Percentiles rank a stretch among this genome's conserved stretches.
These are phyloP conservation scores for Dendrocincla tyrannina DNA, from an alignment of 2,797 vertebrate genomes.

Conservation along the genomic window DNA sequence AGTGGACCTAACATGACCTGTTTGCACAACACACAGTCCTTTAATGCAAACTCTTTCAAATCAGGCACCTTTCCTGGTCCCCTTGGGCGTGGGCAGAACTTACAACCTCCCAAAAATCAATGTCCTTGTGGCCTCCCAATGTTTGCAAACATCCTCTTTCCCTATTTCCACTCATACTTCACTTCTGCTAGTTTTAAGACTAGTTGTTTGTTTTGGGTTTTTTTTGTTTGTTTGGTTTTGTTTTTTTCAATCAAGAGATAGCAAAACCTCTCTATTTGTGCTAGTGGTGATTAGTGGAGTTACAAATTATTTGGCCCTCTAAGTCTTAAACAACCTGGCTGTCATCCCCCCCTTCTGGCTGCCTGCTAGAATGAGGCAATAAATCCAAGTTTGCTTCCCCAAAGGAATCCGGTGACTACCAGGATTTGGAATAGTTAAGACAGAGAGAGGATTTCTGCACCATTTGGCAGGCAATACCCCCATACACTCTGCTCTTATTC, in stretches of 20 bases:
- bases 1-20: neutral
- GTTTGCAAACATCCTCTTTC: neutral
- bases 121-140: neutral
- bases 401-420: neutral
- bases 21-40: neutral
- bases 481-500: neutral
- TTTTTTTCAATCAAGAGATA: neutral
- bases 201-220: neutral
- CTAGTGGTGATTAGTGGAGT: neutral
- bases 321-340: neutral
- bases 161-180: neutral
- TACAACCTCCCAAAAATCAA: neutral
- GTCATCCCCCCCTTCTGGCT: conserved; percentile 58
- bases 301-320: neutral
- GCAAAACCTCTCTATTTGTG: neutral
- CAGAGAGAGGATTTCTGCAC: neutral
- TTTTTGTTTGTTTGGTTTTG: too few species aligned
- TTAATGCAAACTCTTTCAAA: neutral
- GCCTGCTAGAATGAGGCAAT: neutral
- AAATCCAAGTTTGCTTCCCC: neutral
- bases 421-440: neutral
- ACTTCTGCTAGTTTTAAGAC: neutral
- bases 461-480: neutral
- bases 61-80: neutral
- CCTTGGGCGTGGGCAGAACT: neutral